Percentiles rank a stretch among this genome's conserved stretches.
Evolutionary conservation across 2,797 vertebrate genomes (phyloP).

Genomic region (Enteromius fasciolatus): DNA sequence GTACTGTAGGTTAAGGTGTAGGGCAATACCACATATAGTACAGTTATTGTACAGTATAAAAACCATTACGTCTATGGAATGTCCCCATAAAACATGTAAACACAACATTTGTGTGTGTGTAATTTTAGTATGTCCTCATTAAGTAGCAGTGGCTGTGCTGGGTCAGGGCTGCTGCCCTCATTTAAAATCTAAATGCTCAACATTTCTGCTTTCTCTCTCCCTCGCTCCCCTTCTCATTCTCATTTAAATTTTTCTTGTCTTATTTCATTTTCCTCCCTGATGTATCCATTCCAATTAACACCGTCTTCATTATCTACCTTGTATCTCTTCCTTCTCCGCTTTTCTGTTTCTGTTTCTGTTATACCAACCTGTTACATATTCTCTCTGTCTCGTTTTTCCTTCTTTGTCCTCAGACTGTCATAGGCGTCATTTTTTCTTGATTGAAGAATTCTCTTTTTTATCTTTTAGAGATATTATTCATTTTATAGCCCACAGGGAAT

Average conservation of each 20-base stretch:
- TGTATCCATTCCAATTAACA: constrained; percentile 59
- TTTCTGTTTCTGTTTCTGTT: constrained; percentile 2
- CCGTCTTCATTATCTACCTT: constrained; percentile 51
- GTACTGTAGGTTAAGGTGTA: too few species aligned
- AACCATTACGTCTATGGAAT: too few species aligned
- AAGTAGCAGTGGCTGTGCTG: constrained; percentile 54
- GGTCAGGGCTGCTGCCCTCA: constrained; percentile 62
- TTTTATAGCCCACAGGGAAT: neutral
- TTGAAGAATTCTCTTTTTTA: neutral
- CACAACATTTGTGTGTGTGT: neutral
- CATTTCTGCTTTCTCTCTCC: constrained; percentile 47
- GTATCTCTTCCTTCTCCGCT: constrained; percentile 30
- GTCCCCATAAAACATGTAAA: too few species aligned
- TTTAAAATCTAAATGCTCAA: constrained; percentile 61
- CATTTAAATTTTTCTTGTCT: constrained; percentile 48
- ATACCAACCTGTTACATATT: constrained; percentile 4
- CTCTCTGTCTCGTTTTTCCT: neutral
- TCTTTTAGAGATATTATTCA: neutral
- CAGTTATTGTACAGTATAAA: too few species aligned
- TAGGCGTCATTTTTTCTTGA: neutral
- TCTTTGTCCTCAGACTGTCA: neutral
- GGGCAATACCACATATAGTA: too few species aligned
- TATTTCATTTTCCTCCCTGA: constrained; percentile 57
- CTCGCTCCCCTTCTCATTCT: constrained; percentile 21
- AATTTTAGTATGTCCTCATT: constrained; percentile 62